These are phyloP conservation scores for Anastatus disparis DNA, from an alignment of 1,140 invertebrate genomes.

Conservation along the genomic window DNA sequence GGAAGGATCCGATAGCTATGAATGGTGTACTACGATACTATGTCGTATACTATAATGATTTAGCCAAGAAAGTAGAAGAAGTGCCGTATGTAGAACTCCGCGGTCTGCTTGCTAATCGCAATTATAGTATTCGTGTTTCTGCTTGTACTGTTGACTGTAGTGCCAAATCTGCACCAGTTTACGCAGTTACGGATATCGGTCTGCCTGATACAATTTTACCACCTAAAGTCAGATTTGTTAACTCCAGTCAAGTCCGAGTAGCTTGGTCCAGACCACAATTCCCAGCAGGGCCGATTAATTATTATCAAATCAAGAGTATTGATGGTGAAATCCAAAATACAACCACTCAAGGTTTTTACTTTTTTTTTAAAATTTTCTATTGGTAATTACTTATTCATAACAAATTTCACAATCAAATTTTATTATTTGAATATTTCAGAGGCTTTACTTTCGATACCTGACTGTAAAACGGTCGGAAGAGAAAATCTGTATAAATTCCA, in stretches of 20 bases:
- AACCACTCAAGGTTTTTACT: conserved; percentile 48
- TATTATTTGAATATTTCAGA: conserved; percentile 50
- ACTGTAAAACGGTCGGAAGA: conserved; percentile 56
- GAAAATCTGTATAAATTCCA: conserved; percentile 56
- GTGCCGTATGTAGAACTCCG: conserved; percentile 41
- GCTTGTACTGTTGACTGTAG: conserved; percentile 81
- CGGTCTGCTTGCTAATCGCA: conserved; percentile 60
- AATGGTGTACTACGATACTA: conserved; percentile 83
- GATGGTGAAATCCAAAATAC: conserved; percentile 56
- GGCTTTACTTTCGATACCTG: conserved; percentile 56
- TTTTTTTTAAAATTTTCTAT: not conserved
- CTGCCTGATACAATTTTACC: conserved; percentile 67
- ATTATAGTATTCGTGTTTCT: conserved; percentile 74
- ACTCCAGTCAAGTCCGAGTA: conserved; percentile 66
- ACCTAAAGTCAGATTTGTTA: conserved; percentile 65
- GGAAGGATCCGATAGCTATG: conserved; percentile 74
- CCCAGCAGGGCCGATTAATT: conserved; percentile 72
- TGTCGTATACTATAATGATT: conserved; percentile 68
- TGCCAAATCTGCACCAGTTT: conserved; percentile 58
- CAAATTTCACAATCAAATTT: conserved; percentile 2
- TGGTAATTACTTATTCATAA: not conserved
- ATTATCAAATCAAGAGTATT: conserved; percentile 66
- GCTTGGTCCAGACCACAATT: conserved; percentile 70
- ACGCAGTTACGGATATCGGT: conserved; percentile 71
- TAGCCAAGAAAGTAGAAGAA: conserved; percentile 50